Evolutionary conservation across 2,888 invertebrate species (phyloP).

Genomic region (Pseudococcus longispinus): DNA sequence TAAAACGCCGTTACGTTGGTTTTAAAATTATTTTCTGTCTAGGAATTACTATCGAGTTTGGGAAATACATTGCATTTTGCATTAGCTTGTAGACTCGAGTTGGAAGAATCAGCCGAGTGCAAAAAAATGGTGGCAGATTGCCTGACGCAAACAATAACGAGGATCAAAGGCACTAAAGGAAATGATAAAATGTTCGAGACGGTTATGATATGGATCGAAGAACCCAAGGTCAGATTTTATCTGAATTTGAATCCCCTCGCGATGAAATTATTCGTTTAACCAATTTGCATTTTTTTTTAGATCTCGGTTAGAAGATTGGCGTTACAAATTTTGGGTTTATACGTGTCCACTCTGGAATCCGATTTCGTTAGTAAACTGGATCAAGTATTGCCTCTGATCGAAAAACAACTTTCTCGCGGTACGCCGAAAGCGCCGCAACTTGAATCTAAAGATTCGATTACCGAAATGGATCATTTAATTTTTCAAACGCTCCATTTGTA

Average conservation of each 20-base stretch:
- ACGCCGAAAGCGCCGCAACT: neutral
- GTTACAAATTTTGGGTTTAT: conserved; percentile 79
- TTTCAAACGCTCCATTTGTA: conserved; percentile 59
- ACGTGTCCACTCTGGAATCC: conserved; percentile 66
- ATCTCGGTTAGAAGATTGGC: conserved; percentile 72
- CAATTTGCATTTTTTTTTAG: neutral
- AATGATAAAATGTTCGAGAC: conserved; percentile 76
- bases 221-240: conserved; percentile 67
- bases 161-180: conserved; percentile 65
- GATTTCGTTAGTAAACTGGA: conserved; percentile 5
- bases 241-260: neutral
- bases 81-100: conserved; percentile 78
- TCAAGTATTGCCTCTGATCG: conserved; percentile 18
- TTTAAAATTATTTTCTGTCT: conserved; percentile 55
- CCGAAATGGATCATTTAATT: conserved; percentile 22
- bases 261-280: conserved; percentile 58
- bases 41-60: neutral
- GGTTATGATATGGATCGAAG: conserved; percentile 73
- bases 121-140: conserved; percentile 76
- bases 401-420: neutral
- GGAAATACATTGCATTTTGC: conserved; percentile 62
- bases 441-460: neutral
- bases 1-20: conserved; percentile 58
- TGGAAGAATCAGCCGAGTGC: conserved; percentile 81
- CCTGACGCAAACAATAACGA: conserved; percentile 72